Percentiles rank a stretch among this genome's conserved stretches.
Evolutionary conservation across 2,797 vertebrate species (phyloP).

Genomic region (Huso huso): DNA sequence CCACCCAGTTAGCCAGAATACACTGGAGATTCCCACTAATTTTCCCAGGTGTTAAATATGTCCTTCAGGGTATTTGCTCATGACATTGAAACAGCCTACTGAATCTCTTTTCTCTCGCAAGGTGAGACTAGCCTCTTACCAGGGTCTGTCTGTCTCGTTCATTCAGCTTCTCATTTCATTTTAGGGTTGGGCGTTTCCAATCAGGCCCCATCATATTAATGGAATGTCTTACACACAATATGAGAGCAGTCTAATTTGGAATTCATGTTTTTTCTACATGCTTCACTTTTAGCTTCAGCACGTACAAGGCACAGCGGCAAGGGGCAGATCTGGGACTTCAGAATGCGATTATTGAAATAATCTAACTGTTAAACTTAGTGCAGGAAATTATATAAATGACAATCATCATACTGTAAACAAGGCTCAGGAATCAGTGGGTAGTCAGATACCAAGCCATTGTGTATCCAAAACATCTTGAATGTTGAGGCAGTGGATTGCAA

Average conservation of each 20-base stretch:
- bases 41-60: slow-evolving; percentile 51
- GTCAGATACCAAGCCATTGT: too few species aligned
- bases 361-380: background rate
- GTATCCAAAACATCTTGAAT: too few species aligned
- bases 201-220: background rate
- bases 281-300: background rate
- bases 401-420: background rate
- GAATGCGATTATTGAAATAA: background rate
- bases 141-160: background rate
- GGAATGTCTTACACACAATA: background rate
- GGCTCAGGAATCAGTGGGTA: background rate
- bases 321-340: background rate
- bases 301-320: background rate
- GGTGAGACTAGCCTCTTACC: background rate
- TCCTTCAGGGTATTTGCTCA: slow-evolving; percentile 59
- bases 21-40: slow-evolving; percentile 54
- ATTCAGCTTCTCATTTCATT: slow-evolving; percentile 2
- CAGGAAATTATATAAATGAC: background rate
- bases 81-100: slow-evolving; percentile 57
- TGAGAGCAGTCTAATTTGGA: background rate
- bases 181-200: background rate
- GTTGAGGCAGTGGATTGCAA: too few species aligned
- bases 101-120: slow-evolving; percentile 38
- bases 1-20: slow-evolving; percentile 53
- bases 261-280: background rate